Evolutionary conservation across 2,888 invertebrate species (phyloP).

Genomic region (Capitulum mitella): DNA sequence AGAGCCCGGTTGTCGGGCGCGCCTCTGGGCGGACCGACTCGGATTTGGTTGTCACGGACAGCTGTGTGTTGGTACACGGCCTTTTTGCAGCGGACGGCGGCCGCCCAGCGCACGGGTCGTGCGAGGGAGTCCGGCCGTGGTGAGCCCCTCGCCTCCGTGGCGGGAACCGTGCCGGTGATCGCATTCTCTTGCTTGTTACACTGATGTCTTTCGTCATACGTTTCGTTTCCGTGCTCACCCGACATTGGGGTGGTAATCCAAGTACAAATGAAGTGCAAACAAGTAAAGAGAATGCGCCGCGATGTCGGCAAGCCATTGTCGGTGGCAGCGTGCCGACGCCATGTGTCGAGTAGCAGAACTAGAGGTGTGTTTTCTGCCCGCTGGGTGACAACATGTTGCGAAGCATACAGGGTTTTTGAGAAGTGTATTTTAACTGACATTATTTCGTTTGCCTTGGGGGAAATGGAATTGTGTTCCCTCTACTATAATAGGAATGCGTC

Average conservation of each 20-base stretch:
- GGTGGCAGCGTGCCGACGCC: neutral
- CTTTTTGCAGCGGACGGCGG: no score
- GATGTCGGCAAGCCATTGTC: neutral
- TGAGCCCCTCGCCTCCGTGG: neutral
- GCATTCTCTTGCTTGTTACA: slow-evolving; percentile 20
- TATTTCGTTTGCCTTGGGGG: neutral
- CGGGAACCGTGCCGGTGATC: neutral
- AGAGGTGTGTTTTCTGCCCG: neutral
- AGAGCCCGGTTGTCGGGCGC: no score
- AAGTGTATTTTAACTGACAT: neutral
- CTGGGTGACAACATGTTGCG: neutral
- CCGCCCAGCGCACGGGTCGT: neutral
- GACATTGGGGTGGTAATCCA: neutral
- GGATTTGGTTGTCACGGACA: no score
- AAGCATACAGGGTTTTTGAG: neutral
- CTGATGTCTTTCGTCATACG: neutral
- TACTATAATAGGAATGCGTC: no score
- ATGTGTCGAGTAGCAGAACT: neutral
- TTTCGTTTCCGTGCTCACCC: neutral
- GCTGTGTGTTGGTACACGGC: no score
- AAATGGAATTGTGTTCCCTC: no score
- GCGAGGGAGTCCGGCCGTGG: neutral
- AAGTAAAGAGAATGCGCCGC: slow-evolving; percentile 3
- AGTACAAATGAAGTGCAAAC: slow-evolving; percentile 20
- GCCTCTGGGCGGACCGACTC: no score